Evolutionary conservation across 2,113 vertebrate genomes (phyloP).

Genomic region (Colistium nudipinnis): DNA sequence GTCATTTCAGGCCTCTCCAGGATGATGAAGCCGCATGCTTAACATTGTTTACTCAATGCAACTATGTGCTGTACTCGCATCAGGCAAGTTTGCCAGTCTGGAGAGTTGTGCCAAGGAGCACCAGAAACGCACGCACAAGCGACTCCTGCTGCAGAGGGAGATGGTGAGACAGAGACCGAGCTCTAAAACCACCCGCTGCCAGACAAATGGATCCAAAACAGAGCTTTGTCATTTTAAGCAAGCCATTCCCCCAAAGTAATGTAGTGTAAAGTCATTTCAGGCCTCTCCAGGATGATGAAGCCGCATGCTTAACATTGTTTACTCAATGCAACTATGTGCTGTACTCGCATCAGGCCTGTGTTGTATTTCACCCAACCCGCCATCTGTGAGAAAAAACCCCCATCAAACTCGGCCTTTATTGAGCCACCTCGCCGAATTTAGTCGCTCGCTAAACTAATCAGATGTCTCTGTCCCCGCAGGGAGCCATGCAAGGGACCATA

Average conservation of each 20-base stretch:
- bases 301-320: constrained; percentile 31
- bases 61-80: too few relatives aligned
- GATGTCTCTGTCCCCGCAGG: constrained; percentile 74
- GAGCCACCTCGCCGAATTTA: constrained; percentile 6
- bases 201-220: constrained; percentile 20
- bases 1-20: constrained; percentile 8
- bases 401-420: constrained; percentile 6
- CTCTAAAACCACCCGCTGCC: not conserved
- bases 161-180: constrained; percentile 83
- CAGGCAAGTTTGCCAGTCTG: constrained; percentile 95
- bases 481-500: constrained; percentile 94
- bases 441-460: not conserved
- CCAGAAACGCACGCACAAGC: constrained; percentile 92
- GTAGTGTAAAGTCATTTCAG: constrained; percentile 33
- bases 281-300: constrained; percentile 3
- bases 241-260: constrained; percentile 33
- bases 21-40: constrained; percentile 13
- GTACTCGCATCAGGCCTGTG: constrained; percentile 15
- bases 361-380: constrained; percentile 7
- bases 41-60: constrained; percentile 31
- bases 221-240: constrained; percentile 30
- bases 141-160: constrained; percentile 91
- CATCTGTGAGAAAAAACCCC: constrained; percentile 8
- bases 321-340: constrained; percentile 19
- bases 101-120: constrained; percentile 94